Evolutionary conservation across 2,113 vertebrate genomes (phyloP).

Genomic region (Rhinoderma darwinii): DNA sequence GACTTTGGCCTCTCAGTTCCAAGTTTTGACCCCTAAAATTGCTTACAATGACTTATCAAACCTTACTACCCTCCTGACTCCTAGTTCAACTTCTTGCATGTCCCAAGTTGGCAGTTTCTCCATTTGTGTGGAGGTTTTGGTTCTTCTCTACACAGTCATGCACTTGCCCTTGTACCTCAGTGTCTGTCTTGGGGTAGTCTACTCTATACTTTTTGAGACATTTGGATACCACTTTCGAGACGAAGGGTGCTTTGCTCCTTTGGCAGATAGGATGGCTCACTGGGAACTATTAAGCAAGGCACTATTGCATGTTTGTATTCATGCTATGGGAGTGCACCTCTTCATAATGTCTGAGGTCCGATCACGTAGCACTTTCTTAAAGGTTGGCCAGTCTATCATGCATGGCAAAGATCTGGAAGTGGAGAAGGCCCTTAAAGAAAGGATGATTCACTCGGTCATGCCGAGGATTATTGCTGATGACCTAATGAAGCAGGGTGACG

Average conservation of each 20-base stretch:
- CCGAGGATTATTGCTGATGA: conserved; percentile 93
- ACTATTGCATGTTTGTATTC: conserved; percentile 91
- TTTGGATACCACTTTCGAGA: conserved; percentile 84
- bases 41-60: conserved; percentile 68
- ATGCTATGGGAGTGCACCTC: conserved; percentile 91
- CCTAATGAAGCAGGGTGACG: conserved; percentile 95
- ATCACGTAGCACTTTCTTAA: conserved; percentile 95
- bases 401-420: conserved; percentile 97
- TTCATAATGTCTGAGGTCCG: conserved; percentile 98
- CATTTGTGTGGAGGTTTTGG: conserved; percentile 91
- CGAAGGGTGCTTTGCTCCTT: conserved; percentile 69
- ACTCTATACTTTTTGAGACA: conserved; percentile 91
- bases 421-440: conserved; percentile 97
- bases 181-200: conserved; percentile 86
- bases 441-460: conserved; percentile 99
- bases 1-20: conserved; percentile 88
- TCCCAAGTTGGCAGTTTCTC: conserved; percentile 95
- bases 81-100: conserved; percentile 74
- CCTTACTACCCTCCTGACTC: conserved; percentile 58
- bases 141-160: conserved; percentile 94
- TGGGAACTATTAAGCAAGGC: conserved; percentile 89
- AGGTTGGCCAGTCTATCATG: conserved; percentile 98
- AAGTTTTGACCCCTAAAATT: conserved; percentile 73
- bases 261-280: conserved; percentile 64
- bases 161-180: conserved; percentile 93